Conservation (phyloP, 2,888 invertebrate species). For the Aspidiotus destructor region DNA sequence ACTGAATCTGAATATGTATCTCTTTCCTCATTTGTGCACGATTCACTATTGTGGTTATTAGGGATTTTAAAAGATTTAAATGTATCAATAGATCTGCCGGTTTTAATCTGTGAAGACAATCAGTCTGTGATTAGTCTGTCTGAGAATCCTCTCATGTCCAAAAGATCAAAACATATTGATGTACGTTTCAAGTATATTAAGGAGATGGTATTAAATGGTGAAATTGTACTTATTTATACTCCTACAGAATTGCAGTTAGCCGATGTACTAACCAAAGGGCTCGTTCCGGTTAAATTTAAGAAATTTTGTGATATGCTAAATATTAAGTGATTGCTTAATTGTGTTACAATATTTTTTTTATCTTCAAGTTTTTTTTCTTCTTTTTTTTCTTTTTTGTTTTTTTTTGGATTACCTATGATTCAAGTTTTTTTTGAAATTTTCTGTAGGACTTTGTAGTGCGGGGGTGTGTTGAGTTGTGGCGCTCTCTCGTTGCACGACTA, state of each 20-base stretch:
- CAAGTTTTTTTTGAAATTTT: too few species aligned
- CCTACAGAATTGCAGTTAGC: neutral
- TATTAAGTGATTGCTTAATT: neutral
- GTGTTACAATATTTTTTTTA: too few species aligned
- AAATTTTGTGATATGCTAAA: neutral
- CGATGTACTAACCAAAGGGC: neutral
- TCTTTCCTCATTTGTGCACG: neutral
- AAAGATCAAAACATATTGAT: constrained; percentile 1
- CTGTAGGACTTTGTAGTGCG: too few species aligned
- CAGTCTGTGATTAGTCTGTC: neutral
- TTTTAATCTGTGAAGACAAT: neutral
- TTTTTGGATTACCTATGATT: too few species aligned
- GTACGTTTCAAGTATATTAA: neutral
- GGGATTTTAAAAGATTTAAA: neutral
- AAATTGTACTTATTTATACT: neutral
- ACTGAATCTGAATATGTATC: neutral
- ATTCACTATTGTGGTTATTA: neutral
- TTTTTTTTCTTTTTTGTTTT: too few species aligned
- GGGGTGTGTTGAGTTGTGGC: too few species aligned
- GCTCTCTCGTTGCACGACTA: too few species aligned
- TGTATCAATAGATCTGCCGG: neutral
- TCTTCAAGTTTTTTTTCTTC: too few species aligned
- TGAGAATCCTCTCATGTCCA: neutral
- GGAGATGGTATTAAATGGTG: neutral
- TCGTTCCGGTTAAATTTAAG: neutral